phyloP scores from a whole-genome alignment of 2,113 vertebrate species.

The Indicator maculatus region DNA sequence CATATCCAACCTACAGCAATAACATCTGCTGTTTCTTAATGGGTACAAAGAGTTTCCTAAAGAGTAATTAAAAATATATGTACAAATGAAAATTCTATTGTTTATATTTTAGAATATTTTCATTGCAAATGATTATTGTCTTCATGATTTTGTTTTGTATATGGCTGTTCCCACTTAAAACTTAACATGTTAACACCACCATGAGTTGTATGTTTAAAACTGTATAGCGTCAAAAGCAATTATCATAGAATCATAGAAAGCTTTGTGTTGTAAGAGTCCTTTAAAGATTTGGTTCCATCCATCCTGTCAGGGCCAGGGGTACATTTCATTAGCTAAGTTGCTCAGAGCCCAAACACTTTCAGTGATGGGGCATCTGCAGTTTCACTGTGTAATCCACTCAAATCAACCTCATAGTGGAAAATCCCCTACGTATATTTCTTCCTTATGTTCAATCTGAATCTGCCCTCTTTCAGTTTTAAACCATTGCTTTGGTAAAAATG shows the following conservation, averaged over 20 bases:
- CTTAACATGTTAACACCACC: neutral
- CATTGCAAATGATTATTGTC: neutral
- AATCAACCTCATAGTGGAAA: accelerated
- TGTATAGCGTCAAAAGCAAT: neutral
- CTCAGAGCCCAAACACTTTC: neutral
- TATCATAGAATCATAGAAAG: neutral
- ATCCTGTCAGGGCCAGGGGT: neutral
- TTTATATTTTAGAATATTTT: neutral
- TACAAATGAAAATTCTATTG: neutral
- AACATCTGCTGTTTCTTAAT: neutral
- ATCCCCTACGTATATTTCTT: no score
- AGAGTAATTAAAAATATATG: neutral
- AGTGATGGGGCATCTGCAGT: neutral
- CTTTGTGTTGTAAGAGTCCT: neutral
- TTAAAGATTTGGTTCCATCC: neutral
- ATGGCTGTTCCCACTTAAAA: neutral
- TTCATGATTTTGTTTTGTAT: neutral
- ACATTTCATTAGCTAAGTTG: neutral
- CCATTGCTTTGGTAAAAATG: neutral
- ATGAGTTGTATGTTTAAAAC: neutral
- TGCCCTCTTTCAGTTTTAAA: neutral
- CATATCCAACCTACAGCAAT: neutral
- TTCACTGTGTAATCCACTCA: neutral
- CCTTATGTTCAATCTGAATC: neutral
- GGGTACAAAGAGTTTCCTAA: neutral